A percentile compares a stretch with the other conserved stretches of the same genome.
These are phyloP conservation scores for Halictus quadricinctus DNA, from an alignment of 2,888 invertebrate genomes.

Conservation along the genomic window DNA sequence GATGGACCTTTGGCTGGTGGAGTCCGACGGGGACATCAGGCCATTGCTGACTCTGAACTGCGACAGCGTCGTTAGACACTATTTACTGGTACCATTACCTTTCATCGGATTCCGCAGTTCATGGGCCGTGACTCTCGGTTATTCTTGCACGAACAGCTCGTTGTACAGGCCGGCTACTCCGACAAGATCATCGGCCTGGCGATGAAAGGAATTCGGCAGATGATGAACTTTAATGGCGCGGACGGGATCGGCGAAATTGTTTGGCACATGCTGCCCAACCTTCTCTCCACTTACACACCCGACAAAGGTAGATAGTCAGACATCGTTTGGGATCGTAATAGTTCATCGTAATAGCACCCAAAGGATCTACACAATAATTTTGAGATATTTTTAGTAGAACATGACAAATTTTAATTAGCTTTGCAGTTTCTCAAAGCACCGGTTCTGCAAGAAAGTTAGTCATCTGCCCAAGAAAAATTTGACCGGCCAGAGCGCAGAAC, in stretches of 20 bases:
- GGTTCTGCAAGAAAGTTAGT: not conserved
- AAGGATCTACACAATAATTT: not conserved
- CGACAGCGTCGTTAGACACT: conserved; percentile 49
- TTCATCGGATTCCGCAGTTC: not conserved
- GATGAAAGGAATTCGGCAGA: conserved; percentile 59
- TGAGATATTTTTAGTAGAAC: not conserved
- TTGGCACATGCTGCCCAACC: conserved; percentile 65
- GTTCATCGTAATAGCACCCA: too few species aligned
- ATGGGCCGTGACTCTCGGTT: not conserved
- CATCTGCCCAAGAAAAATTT: not conserved
- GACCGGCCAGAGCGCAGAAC: not conserved
- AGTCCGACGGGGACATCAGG: conserved; percentile 63
- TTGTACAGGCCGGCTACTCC: conserved; percentile 42
- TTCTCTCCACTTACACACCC: conserved; percentile 46
- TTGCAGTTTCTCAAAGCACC: too few species aligned
- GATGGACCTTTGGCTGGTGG: conserved; percentile 69
- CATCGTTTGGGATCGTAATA: too few species aligned
- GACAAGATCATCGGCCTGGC: conserved; percentile 49
- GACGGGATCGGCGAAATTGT: conserved; percentile 55
- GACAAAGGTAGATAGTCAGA: conserved; percentile 37
- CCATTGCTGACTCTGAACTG: conserved; percentile 55
- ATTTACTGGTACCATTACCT: conserved; percentile 51
- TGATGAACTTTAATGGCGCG: conserved; percentile 45
- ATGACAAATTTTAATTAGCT: not conserved
- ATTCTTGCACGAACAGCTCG: conserved; percentile 33